A percentile compares a stretch with the other conserved stretches of the same genome.
Evolutionary conservation across 2,888 invertebrate species (phyloP).

Genomic region (Xylocampa areola): DNA sequence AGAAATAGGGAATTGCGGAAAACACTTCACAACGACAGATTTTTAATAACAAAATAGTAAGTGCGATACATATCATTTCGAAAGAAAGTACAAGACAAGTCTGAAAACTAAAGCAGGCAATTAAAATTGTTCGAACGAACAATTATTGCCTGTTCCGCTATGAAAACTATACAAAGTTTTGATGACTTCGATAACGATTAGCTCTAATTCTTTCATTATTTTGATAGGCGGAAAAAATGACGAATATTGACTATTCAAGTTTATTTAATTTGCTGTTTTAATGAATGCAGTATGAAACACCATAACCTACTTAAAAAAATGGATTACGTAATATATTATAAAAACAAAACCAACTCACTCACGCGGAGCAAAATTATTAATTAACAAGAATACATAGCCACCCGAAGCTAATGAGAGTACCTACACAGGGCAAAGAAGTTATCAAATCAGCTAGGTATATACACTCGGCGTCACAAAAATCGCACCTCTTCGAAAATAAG

Average conservation of each 20-base stretch:
- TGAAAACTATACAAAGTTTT: slow-evolving; percentile 1
- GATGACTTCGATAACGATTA: slow-evolving; percentile 1
- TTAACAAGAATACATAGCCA: slow-evolving; percentile 2
- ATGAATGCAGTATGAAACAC: too few relatives aligned
- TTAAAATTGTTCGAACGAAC: not conserved
- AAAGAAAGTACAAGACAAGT: not conserved
- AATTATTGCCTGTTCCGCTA: not conserved
- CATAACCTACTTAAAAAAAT: not conserved
- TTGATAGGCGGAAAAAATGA: not conserved
- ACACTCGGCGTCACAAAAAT: too few relatives aligned
- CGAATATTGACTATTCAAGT: not conserved
- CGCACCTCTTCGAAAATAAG: too few relatives aligned
- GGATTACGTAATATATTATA: not conserved
- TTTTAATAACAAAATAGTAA: slow-evolving; percentile 9
- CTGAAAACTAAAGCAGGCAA: not conserved
- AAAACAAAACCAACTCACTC: slow-evolving; percentile 7
- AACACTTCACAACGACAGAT: not conserved
- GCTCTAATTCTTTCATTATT: not conserved
- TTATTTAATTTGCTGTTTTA: not conserved
- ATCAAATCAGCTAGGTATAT: slow-evolving; percentile 21
- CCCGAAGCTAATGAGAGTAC: slow-evolving; percentile 7
- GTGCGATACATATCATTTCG: not conserved
- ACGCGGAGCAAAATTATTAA: slow-evolving; percentile 10
- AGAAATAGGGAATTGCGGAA: too few relatives aligned
- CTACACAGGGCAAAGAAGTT: slow-evolving; percentile 12